phyloP scores from a whole-genome alignment of 2,888 invertebrate genomes.

The Pycnomerus fuliginosus region DNA sequence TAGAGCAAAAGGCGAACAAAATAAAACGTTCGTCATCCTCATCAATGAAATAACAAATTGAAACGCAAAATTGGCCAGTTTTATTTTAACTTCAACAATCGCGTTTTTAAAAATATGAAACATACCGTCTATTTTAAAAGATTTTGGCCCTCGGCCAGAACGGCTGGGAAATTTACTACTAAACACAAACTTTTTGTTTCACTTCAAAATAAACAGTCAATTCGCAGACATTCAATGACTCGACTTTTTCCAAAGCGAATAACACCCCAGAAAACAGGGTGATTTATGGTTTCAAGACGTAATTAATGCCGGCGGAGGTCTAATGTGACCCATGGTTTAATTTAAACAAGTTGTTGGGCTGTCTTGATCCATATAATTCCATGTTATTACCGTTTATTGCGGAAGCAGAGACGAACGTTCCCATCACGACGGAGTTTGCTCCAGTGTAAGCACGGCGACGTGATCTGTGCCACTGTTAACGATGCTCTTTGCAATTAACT shows the following conservation, averaged over 20 bases:
- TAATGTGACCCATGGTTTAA: conserved; percentile 18
- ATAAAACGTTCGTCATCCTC: too few species aligned
- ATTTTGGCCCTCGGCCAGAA: conserved; percentile 11
- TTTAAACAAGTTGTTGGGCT: conserved; percentile 23
- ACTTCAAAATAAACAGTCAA: conserved; percentile 17
- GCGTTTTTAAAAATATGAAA: too few species aligned
- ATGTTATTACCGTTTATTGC: conserved; percentile 31
- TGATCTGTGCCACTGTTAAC: conserved; percentile 22
- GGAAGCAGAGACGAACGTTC: conserved; percentile 30
- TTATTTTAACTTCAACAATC: too few species aligned
- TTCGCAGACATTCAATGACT: conserved; percentile 10
- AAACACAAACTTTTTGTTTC: conserved; percentile 18
- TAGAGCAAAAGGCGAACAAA: too few species aligned
- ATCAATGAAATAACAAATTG: too few species aligned
- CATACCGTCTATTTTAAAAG: too few species aligned
- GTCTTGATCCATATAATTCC: conserved; percentile 29
- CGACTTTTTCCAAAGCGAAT: conserved; percentile 4
- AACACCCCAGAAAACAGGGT: background rate
- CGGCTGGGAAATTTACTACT: conserved; percentile 19
- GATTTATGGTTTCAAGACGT: background rate
- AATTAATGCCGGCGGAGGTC: conserved; percentile 8
- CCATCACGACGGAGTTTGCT: conserved; percentile 22
- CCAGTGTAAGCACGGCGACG: conserved; percentile 10
- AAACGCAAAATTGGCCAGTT: too few species aligned
- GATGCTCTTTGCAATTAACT: too few species aligned